Evolutionary conservation across 2,797 vertebrate genomes (phyloP).

Genomic region (Rhinoraja longicauda): DNA sequence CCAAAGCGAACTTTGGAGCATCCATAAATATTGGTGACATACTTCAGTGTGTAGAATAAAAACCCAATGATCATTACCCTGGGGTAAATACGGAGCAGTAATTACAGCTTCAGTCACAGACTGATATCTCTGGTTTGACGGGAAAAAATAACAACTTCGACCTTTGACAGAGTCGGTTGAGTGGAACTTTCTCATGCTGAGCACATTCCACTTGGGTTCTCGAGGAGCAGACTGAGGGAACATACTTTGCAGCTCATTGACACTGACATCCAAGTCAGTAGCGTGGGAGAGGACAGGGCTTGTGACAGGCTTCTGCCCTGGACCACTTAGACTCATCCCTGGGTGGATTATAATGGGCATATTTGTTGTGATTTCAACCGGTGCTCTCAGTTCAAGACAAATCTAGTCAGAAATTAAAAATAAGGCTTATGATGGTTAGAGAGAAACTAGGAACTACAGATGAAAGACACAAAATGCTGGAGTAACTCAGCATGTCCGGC

Average conservation of each 20-base stretch:
- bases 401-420: not conserved
- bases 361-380: not conserved
- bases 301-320: not conserved
- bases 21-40: conserved; percentile 12
- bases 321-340: not conserved
- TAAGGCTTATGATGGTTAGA: too few species aligned
- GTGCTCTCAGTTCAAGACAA: not conserved
- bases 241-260: not conserved
- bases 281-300: not conserved
- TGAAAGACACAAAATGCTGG: too few species aligned
- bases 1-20: conserved; percentile 34
- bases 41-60: not conserved
- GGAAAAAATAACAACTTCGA: not conserved
- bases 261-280: not conserved
- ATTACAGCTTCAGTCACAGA: conserved; percentile 4
- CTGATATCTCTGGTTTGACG: conserved; percentile 5
- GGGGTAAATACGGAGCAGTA: conserved; percentile 3
- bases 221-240: not conserved
- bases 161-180: conserved; percentile 14
- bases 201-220: conserved; percentile 20
- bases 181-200: conserved; percentile 33
- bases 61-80: not conserved
- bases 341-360: not conserved
- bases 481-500: too few species aligned
- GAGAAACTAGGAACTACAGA: too few species aligned